Evolutionary conservation across 2,113 vertebrate genomes (phyloP).

Genomic region (Marcusenius ussheri): DNA sequence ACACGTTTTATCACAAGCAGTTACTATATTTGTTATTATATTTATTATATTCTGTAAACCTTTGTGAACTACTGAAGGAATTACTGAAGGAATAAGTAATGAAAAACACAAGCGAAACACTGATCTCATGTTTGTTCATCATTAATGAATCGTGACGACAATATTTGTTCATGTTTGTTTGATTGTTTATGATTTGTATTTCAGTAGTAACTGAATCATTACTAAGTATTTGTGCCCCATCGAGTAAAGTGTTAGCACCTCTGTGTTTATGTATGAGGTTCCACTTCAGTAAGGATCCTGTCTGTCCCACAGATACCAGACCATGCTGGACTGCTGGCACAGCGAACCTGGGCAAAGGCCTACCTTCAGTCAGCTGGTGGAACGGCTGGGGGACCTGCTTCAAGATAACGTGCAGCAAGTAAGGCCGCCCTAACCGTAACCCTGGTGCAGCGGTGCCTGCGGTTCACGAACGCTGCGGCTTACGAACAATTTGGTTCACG

Average conservation of each 20-base stretch:
- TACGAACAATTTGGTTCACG: no score
- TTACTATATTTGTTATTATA: background rate
- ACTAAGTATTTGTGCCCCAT: no score
- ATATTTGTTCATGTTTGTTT: background rate
- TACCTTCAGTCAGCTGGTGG: conserved; percentile 80
- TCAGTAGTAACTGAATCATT: background rate
- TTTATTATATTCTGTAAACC: background rate
- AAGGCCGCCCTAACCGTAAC: background rate
- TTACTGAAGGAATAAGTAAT: background rate
- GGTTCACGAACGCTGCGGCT: no score
- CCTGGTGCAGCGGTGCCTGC: background rate
- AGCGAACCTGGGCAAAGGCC: conserved; percentile 71
- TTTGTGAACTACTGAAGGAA: background rate
- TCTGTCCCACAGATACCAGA: conserved; percentile 70
- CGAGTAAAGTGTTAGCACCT: background rate
- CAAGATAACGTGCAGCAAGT: conserved; percentile 90
- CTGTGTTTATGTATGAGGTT: background rate
- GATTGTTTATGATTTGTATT: background rate
- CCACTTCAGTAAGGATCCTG: background rate
- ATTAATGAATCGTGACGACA: background rate
- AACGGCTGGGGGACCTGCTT: conserved; percentile 78
- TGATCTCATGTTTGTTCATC: background rate
- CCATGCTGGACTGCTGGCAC: conserved; percentile 90
- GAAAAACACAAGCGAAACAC: background rate
- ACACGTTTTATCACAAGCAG: background rate